Conservation (phyloP, 2,797 vertebrate species). For the Dendrocincla fuliginosa region DNA sequence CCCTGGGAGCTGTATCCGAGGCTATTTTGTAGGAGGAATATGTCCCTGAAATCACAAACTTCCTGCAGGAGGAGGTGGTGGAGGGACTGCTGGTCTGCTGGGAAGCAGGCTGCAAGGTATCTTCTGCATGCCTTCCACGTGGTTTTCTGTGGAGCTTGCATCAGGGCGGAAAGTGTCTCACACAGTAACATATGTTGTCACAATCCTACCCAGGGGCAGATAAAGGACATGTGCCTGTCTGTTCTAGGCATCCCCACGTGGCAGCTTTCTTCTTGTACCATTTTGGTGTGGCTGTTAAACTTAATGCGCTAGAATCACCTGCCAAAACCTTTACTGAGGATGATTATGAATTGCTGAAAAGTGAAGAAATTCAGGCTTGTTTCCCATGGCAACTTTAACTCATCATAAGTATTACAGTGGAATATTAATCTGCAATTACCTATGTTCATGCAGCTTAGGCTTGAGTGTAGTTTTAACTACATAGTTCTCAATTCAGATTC, state of each 20-base stretch:
- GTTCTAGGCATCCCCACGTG: fast-evolving
- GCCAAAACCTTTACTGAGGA: slow-evolving; percentile 28
- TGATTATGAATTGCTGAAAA: slow-evolving; percentile 38
- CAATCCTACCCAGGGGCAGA: not conserved
- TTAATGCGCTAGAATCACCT: slow-evolving; percentile 27
- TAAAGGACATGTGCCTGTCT: not conserved
- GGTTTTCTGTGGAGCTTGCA: not conserved
- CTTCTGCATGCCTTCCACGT: not conserved
- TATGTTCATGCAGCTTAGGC: slow-evolving; percentile 28
- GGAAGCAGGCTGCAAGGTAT: not conserved
- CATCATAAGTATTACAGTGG: not conserved
- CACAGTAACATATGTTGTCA: not conserved
- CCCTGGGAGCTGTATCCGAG: not conserved
- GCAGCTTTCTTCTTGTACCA: not conserved
- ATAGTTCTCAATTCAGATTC: not conserved
- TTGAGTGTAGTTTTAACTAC: not conserved
- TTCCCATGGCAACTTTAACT: slow-evolving; percentile 61
- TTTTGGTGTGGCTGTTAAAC: not conserved
- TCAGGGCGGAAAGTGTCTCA: not conserved
- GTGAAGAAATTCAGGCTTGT: slow-evolving; percentile 44
- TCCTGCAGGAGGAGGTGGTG: not conserved
- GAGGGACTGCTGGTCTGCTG: not conserved
- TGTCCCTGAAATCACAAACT: not conserved
- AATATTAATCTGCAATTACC: slow-evolving; percentile 60
- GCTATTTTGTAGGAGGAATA: not conserved